phyloP scores from a whole-genome alignment of 2,888 invertebrate species.

The Latrodectus elegans region DNA sequence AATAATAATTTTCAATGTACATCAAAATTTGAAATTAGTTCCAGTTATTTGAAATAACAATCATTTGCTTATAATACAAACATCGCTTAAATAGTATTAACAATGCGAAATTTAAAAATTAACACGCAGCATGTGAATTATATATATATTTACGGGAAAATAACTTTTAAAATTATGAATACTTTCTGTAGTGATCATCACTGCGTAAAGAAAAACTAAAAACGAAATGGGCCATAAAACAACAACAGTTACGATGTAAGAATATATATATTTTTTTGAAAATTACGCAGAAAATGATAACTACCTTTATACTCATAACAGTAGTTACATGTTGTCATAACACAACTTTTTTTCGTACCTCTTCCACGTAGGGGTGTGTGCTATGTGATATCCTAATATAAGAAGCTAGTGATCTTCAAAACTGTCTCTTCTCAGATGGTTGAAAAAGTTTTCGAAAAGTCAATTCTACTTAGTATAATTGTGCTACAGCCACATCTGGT shows the following conservation, averaged over 20 bases:
- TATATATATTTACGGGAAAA: no score
- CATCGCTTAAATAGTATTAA: no score
- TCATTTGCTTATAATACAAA: no score
- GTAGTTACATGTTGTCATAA: constrained; percentile 35
- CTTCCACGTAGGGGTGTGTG: background rate
- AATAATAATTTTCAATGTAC: no score
- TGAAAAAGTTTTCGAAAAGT: constrained; percentile 19
- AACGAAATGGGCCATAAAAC: constrained; percentile 58
- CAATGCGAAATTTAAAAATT: no score
- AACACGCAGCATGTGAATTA: no score
- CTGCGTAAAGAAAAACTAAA: constrained; percentile 5
- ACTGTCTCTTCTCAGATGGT: constrained; percentile 6
- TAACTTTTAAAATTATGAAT: no score
- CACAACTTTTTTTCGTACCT: background rate
- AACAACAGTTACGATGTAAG: constrained; percentile 50
- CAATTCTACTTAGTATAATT: constrained; percentile 43
- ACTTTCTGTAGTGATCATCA: background rate
- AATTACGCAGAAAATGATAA: constrained; percentile 59
- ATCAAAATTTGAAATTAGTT: no score
- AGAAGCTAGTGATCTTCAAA: background rate
- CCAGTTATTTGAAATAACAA: no score
- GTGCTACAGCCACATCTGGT: background rate
- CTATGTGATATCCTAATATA: background rate
- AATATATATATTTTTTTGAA: constrained; percentile 2
- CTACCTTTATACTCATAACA: constrained; percentile 47